These are phyloP conservation scores for Taeniopygia guttata DNA, from an alignment of 2,797 vertebrate species.

Conservation along the genomic window DNA sequence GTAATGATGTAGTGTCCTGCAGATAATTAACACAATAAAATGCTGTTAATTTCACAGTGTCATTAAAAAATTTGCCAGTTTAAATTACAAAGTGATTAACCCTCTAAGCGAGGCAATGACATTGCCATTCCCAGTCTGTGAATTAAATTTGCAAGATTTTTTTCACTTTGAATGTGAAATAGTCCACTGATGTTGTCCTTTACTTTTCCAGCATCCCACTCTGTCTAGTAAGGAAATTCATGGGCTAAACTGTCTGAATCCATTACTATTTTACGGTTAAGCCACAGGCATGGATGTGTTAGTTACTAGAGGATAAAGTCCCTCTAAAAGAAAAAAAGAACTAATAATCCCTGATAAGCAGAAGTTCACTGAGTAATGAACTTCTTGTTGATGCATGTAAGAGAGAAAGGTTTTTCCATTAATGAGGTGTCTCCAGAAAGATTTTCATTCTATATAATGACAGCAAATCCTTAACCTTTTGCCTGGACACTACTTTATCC, in stretches of 20 bases:
- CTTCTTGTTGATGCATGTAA: conserved; percentile 54
- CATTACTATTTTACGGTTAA: conserved; percentile 20
- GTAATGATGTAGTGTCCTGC: conserved; percentile 81
- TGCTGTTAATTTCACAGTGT: conserved; percentile 83
- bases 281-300: neutral
- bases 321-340: conserved; percentile 17
- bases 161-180: neutral
- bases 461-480: conserved; percentile 73
- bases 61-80: conserved; percentile 83
- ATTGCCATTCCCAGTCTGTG: conserved; percentile 73
- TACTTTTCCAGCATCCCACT: neutral
- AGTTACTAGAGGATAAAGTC: conserved; percentile 11
- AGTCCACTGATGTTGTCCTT: neutral
- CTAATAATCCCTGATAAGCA: conserved; percentile 37
- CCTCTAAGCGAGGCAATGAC: conserved; percentile 78
- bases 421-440: conserved; percentile 59
- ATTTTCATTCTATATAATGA: conserved; percentile 55
- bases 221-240: neutral
- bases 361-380: conserved; percentile 65
- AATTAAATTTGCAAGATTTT: conserved; percentile 73
- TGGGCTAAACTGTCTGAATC: neutral
- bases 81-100: conserved; percentile 83
- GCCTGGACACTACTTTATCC: conserved; percentile 62
- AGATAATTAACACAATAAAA: conserved; percentile 88
- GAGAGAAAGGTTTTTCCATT: conserved; percentile 57